These are phyloP conservation scores for Scomber japonicus DNA, from an alignment of 2,113 vertebrate genomes.

Conservation along the genomic window DNA sequence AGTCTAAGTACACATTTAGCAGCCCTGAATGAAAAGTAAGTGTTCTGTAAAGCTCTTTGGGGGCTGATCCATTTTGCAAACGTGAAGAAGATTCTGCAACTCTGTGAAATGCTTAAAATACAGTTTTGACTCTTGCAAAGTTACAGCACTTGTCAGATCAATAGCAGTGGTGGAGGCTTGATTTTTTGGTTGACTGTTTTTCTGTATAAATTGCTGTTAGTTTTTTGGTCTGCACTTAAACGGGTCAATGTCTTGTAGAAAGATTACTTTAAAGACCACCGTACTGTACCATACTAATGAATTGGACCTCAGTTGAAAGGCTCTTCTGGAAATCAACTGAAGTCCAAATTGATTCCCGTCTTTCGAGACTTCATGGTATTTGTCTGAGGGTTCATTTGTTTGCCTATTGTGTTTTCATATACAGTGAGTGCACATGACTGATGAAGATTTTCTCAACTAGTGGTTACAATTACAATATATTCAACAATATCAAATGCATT, in stretches of 20 bases:
- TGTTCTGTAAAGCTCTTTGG: neutral
- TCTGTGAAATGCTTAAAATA: neutral
- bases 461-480: no score
- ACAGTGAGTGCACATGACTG: no score
- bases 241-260: neutral
- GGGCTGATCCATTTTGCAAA: neutral
- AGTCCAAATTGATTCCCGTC: no score
- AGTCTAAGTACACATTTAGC: neutral
- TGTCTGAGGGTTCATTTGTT: no score
- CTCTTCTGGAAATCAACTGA: no score
- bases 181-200: conserved; percentile 5
- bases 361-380: no score
- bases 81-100: neutral
- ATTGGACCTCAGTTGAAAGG: no score
- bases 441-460: no score
- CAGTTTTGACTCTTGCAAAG: neutral
- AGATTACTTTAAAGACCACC: neutral
- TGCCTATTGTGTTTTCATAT: no score
- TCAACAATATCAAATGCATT: no score
- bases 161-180: neutral
- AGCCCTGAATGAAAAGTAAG: conserved; percentile 7
- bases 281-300: no score
- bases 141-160: neutral
- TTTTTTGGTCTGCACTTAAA: neutral
- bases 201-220: neutral